A percentile compares a stretch with the other conserved stretches of the same genome.
Conservation (phyloP, 2,797 vertebrate species). For the Sylvilagus floridanus region DNA sequence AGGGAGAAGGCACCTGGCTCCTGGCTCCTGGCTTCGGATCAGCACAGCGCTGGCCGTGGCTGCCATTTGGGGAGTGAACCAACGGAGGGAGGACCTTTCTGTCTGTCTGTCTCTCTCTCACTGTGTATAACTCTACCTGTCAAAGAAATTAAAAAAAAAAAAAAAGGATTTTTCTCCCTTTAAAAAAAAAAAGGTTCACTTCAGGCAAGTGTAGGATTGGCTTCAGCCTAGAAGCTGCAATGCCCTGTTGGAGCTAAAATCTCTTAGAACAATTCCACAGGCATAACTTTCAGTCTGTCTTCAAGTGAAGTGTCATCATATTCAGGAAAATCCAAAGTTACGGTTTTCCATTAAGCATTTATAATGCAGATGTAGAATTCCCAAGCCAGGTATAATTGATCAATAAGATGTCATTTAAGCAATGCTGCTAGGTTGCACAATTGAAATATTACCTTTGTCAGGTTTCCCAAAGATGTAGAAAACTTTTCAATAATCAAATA, state of each 20-base stretch:
- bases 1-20: too few relatives aligned
- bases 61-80: too few relatives aligned
- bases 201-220: background rate
- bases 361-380: constrained; percentile 36
- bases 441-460: constrained; percentile 17
- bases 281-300: background rate
- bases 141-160: too few relatives aligned
- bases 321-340: background rate
- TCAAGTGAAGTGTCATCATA: constrained; percentile 3
- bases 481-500: constrained; percentile 50
- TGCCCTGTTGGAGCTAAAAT: background rate
- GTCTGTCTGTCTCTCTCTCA: too few relatives aligned
- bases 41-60: too few relatives aligned
- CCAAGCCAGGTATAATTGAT: constrained; percentile 6
- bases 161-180: too few relatives aligned
- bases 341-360: background rate
- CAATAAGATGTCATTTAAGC: background rate
- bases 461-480: background rate
- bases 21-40: too few relatives aligned
- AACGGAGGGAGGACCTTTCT: too few relatives aligned
- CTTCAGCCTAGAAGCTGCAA: background rate
- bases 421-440: background rate
- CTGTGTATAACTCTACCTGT: too few relatives aligned
- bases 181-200: background rate
- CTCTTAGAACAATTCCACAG: background rate